Percentiles rank a stretch among this genome's conserved stretches.
Conservation (phyloP, 2,797 vertebrate genomes). For the Microchirus variegatus region DNA sequence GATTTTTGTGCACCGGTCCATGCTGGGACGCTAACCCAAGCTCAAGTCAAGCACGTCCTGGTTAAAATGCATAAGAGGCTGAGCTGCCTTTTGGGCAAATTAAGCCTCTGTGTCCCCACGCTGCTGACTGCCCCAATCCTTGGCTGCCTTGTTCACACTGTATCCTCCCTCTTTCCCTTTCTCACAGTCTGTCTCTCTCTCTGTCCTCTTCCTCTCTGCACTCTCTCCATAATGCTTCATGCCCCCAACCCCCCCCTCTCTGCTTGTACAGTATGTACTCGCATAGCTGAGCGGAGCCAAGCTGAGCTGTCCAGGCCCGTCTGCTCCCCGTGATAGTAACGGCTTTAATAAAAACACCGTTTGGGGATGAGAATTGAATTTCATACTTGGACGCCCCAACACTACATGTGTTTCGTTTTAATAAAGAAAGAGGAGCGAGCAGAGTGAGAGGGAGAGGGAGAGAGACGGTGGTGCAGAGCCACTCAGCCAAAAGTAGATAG, state of each 20-base stretch:
- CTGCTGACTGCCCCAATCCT: constrained; percentile 63
- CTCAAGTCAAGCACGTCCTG: constrained; percentile 68
- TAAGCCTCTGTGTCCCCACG: constrained; percentile 64
- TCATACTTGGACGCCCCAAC: constrained; percentile 81
- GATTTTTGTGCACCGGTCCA: constrained; percentile 61
- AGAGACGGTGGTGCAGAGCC: constrained; percentile 45
- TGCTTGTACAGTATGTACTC: constrained; percentile 56
- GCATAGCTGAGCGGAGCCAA: constrained; percentile 62
- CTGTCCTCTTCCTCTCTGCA: constrained; percentile 13
- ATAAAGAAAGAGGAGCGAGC: constrained; percentile 71
- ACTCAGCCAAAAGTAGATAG: constrained; percentile 65
- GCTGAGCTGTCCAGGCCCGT: constrained; percentile 66
- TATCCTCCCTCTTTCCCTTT: constrained; percentile 40
- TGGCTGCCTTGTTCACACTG: constrained; percentile 51
- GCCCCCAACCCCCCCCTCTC: constrained; percentile 37
- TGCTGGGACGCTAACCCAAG: constrained; percentile 47
- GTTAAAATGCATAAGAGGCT: constrained; percentile 75
- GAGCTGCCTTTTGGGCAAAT: constrained; percentile 70
- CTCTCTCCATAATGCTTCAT: constrained; percentile 36
- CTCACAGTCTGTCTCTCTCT: constrained; percentile 26
- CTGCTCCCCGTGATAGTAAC: constrained; percentile 79
- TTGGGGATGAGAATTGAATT: constrained; percentile 85
- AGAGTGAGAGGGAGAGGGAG: constrained; percentile 28
- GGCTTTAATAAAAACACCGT: constrained; percentile 82
- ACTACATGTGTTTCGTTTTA: constrained; percentile 85